Percentiles rank a stretch among this genome's conserved stretches.
Evolutionary conservation across 2,888 invertebrate species (phyloP).

Genomic region (Trisateles emortualis): DNA sequence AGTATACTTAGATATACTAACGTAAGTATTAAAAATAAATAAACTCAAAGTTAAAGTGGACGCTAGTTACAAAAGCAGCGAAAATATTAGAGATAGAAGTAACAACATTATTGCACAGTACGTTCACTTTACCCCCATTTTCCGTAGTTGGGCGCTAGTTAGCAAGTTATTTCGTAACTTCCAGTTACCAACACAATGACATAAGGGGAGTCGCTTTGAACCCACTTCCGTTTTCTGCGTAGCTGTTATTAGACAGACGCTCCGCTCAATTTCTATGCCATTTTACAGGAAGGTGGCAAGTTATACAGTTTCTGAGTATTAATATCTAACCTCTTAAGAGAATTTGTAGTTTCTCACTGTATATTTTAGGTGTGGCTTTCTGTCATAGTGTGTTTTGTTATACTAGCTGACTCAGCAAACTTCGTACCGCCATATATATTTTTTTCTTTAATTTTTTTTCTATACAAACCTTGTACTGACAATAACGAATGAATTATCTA

Average conservation of each 20-base stretch:
- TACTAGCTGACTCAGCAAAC: too few relatives aligned
- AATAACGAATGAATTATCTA: too few relatives aligned
- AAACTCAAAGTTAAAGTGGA: not conserved
- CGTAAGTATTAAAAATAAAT: not conserved
- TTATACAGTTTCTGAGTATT: slow-evolving; percentile 50
- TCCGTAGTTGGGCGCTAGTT: slow-evolving; percentile 66
- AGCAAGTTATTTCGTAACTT: slow-evolving; percentile 71
- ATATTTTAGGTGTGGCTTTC: slow-evolving; percentile 1
- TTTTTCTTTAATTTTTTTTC: too few relatives aligned
- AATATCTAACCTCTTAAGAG: slow-evolving; percentile 38
- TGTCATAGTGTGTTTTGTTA: too few relatives aligned
- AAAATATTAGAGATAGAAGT: slow-evolving; percentile 40
- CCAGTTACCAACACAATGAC: slow-evolving; percentile 69
- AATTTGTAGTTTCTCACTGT: slow-evolving; percentile 8
- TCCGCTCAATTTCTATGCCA: slow-evolving; percentile 57
- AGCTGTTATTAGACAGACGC: slow-evolving; percentile 66
- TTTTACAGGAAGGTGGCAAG: slow-evolving; percentile 51
- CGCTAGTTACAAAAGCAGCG: not conserved
- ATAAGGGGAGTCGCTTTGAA: slow-evolving; percentile 68
- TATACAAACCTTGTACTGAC: too few relatives aligned
- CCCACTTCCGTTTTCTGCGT: slow-evolving; percentile 69
- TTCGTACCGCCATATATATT: too few relatives aligned
- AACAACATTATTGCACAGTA: slow-evolving; percentile 50
- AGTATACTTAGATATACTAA: too few relatives aligned
- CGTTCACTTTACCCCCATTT: slow-evolving; percentile 65